Evolutionary conservation across 2,888 invertebrate species (phyloP), one percentile per base, ranked within the genome.

Genomic region (Cerastis rubricosa): DNA sequence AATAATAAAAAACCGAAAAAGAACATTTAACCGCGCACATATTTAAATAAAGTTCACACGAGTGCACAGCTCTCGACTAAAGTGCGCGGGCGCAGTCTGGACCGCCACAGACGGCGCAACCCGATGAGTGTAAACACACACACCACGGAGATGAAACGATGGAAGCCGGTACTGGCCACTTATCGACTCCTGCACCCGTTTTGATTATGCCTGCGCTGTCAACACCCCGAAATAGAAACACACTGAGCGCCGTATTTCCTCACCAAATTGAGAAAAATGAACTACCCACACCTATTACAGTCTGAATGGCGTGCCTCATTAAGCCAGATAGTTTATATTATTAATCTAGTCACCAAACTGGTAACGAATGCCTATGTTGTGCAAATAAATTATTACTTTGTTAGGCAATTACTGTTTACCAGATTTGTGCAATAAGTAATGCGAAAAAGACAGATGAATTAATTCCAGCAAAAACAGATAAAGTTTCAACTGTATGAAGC

Each of bases 141-240:
- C 92, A 91, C 92, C 89, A 87, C 87, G 88, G 87, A 87, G 88
- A 87, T 90, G 87, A 84, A 90, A 96, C 86, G 95, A 95, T 95
- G 96, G 95, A 95, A 96, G 96, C 93, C 90, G 93, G 94, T 94
- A 94, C 94, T 93, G 89, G 90, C 94, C 95, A 96, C 96, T 96
- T 96, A 96, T 96, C 95, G 93, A 92, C 93, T 93, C 92, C 92
- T 94, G 92, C 94, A 92, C 93, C 92, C 93, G 94, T 92, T 92
- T 93, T 93, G 94, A 94, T 94, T 94, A 94, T 93, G 91, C 91
- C 91, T 90, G 90, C 90, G 93, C 93, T 94, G 95, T 96, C 96
- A 95, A 91, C 94, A 94, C 91, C 94, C 94, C 89, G 90, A 95
- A 96, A 96, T 96, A 96, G 95, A 95, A 90, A 88, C 90, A 91